Conservation (phyloP, 2,888 invertebrate species). For the Lepidonotus clava region DNA sequence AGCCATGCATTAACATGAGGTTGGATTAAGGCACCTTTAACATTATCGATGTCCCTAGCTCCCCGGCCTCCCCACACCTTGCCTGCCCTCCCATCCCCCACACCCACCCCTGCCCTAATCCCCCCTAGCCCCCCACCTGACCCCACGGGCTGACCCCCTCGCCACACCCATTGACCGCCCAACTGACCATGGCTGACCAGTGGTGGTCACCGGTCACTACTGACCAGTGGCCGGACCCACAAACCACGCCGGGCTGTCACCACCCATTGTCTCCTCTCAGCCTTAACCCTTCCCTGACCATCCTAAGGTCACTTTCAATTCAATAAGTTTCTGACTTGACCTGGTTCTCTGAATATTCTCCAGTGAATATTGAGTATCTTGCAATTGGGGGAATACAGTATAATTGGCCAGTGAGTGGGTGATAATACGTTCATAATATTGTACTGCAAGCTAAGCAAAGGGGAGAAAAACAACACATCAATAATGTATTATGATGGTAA, state of each 20-base stretch:
- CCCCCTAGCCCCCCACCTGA: not conserved
- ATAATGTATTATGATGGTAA: too few relatives aligned
- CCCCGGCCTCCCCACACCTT: not conserved
- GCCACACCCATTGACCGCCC: constrained; percentile 37
- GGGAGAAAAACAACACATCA: too few relatives aligned
- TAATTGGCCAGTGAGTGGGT: too few relatives aligned
- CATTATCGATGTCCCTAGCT: not conserved
- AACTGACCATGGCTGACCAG: constrained; percentile 29
- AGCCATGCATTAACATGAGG: not conserved
- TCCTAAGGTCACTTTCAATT: too few relatives aligned
- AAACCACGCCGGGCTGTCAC: constrained; percentile 3
- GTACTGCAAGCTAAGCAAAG: too few relatives aligned
- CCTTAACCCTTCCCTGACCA: constrained; percentile 20
- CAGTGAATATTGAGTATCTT: too few relatives aligned
- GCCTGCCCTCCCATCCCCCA: not conserved
- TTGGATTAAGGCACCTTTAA: constrained; percentile 5
- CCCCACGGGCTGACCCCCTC: too few relatives aligned
- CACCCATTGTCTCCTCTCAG: constrained; percentile 24
- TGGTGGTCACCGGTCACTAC: not conserved
- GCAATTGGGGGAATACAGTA: too few relatives aligned
- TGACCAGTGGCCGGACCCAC: constrained; percentile 14
- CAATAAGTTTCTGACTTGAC: too few relatives aligned
- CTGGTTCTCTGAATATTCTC: too few relatives aligned
- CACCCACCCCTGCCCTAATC: not conserved
- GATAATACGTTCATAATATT: too few relatives aligned